Evolutionary conservation across 2,113 vertebrate species (phyloP), one percentile per base, ranked within the genome.

Genomic region (Anoura caudifer): DNA sequence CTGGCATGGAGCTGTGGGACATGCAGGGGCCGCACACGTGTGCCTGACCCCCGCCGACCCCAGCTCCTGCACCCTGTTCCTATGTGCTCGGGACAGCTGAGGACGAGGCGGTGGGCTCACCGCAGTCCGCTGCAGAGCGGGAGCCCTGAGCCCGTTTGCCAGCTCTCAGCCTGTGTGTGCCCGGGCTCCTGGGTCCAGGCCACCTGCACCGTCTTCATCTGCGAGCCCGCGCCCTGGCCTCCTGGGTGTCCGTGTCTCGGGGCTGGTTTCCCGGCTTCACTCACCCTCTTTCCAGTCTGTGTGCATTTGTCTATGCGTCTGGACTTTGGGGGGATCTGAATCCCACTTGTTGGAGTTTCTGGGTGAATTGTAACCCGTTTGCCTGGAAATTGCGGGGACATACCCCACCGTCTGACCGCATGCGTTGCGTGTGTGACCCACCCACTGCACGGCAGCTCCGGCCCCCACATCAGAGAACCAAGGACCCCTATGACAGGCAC

Each of bases 211-310:
- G 22, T 24, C 24, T 19, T 4, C 14, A 20, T 38, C 4, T 13
- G 67, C 31, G 36, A 36, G 24, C 13, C 20, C 15, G 28, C 15
- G 3, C 31, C 24, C 19, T 20, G 7, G 2, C 7, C n/a, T 4
- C 9, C 22, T 7, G 52, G 22, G 6, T 1, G 1, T 13, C 5
- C 0, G 0, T 11, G 0, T 1, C 0, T 0, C 0, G 2, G 4
- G 2, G n/a, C 33, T 7, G 11, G 7, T 1, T 52, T 59, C 19
- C 7, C 45, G 8, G 14, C 16, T 3, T 2, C 3, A 1, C 2
- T 20, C 50, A 8, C 43, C 26, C 0, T 54, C 19, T 61, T 72
- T 38, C 7, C 31, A 77, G 26, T 22, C 31, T 19, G 43, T 2
- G 38, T 3, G 38, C 54, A 6, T 13, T 43, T 9, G 15, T 17